phyloP scores from a whole-genome alignment of 2,113 vertebrate species.

The Leptosomus discolor region DNA sequence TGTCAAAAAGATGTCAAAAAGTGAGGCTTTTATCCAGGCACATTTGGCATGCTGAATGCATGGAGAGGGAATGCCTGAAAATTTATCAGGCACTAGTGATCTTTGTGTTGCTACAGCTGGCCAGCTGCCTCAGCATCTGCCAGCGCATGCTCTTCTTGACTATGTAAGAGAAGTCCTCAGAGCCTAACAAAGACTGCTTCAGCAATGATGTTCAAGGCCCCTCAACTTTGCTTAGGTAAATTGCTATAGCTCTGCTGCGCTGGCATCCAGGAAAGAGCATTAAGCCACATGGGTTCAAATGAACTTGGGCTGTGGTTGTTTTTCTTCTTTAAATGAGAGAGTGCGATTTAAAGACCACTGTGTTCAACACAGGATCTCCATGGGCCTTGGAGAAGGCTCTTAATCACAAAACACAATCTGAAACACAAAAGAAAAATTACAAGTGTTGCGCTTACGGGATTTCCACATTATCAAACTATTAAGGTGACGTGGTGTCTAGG shows the following conservation, averaged over 20 bases:
- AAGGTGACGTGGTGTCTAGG: neutral
- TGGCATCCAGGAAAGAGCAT: neutral
- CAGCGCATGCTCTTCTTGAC: fast-evolving
- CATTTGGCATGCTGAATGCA: neutral
- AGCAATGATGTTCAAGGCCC: neutral
- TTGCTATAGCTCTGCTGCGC: fast-evolving
- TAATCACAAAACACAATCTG: neutral
- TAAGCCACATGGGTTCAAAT: neutral
- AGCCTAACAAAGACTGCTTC: neutral
- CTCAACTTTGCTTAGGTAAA: neutral
- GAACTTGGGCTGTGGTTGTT: neutral
- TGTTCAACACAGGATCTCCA: neutral
- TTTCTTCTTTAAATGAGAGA: neutral
- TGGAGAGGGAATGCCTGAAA: neutral
- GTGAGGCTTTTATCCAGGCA: neutral
- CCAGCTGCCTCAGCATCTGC: neutral
- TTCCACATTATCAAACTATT: conserved; percentile 20
- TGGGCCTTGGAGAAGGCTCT: neutral
- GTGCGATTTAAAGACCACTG: neutral
- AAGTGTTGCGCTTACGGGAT: neutral
- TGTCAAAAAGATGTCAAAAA: neutral
- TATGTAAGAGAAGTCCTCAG: neutral
- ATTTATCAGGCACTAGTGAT: neutral
- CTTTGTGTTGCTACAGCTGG: neutral
- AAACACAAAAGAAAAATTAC: neutral